phyloP scores from a whole-genome alignment of 2,113 vertebrate species.

The Gopherus evgoodei region DNA sequence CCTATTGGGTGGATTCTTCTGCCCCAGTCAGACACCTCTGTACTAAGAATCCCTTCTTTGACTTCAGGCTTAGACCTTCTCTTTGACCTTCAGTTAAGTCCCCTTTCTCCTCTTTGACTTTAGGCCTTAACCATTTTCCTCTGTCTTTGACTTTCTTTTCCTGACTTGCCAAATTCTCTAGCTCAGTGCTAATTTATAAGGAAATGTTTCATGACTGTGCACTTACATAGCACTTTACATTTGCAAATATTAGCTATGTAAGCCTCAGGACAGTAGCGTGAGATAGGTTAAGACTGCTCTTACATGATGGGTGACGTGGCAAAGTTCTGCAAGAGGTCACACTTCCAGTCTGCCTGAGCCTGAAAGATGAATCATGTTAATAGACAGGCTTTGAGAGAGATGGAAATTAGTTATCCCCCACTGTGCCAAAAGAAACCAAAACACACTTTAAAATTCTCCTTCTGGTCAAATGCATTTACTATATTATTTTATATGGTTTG shows the following conservation, averaged over 20 bases:
- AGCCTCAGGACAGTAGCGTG: neutral
- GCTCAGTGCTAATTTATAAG: neutral
- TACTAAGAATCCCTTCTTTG: neutral
- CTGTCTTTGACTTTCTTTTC: neutral
- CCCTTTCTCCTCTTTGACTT: neutral
- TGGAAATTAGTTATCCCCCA: neutral
- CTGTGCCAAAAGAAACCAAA: neutral
- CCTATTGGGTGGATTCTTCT: neutral
- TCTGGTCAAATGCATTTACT: neutral
- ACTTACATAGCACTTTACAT: neutral
- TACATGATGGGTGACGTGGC: neutral
- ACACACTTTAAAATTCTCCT: neutral
- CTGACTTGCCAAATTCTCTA: neutral
- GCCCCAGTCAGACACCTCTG: neutral
- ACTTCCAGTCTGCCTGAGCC: neutral
- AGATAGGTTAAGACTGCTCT: neutral
- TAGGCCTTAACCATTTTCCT: neutral
- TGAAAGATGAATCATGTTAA: neutral
- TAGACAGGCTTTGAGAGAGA: neutral
- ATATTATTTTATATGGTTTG: neutral
- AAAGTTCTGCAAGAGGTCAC: neutral
- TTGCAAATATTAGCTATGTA: neutral
- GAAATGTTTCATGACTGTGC: neutral
- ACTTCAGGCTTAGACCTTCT: neutral
- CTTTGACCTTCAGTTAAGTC: neutral